Evolutionary conservation across 1,140 invertebrate species (phyloP).

Genomic region (Homalodisca vitripennis): DNA sequence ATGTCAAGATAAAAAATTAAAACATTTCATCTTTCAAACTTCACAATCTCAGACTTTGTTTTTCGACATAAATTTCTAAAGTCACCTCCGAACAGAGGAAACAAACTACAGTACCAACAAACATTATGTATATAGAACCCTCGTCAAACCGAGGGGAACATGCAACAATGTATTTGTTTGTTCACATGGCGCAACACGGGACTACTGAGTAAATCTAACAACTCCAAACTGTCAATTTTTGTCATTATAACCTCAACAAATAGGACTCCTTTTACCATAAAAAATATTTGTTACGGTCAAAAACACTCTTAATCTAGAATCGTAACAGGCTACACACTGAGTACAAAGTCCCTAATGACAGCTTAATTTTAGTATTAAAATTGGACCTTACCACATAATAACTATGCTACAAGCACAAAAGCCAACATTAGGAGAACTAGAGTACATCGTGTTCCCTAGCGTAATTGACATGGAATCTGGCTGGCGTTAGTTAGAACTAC

Average conservation of each 20-base stretch:
- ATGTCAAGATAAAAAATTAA: slow-evolving; percentile 37
- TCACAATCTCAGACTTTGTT: slow-evolving; percentile 39
- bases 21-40: slow-evolving; percentile 38
- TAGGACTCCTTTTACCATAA: slow-evolving; percentile 31
- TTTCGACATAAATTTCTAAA: slow-evolving; percentile 35
- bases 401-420: slow-evolving; percentile 21
- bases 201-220: slow-evolving; percentile 24
- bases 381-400: slow-evolving; percentile 24
- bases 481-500: slow-evolving; percentile 17
- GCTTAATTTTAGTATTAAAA: slow-evolving; percentile 20
- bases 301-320: slow-evolving; percentile 18
- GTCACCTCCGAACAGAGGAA: slow-evolving; percentile 13
- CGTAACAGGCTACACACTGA: slow-evolving; percentile 20
- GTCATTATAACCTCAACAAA: slow-evolving; percentile 31
- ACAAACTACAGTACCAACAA: slow-evolving; percentile 32
- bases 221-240: slow-evolving; percentile 18
- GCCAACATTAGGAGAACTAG: slow-evolving; percentile 26
- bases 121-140: slow-evolving; percentile 15
- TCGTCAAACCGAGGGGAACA: slow-evolving; percentile 22
- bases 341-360: slow-evolving; percentile 22
- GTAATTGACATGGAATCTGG: slow-evolving; percentile 19
- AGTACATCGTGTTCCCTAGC: slow-evolving; percentile 1
- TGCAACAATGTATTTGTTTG: slow-evolving; percentile 23
- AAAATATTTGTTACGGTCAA: slow-evolving; percentile 26
- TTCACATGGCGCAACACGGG: slow-evolving; percentile 18